Percentiles rank a stretch among this genome's conserved stretches.
Evolutionary conservation across 2,888 invertebrate species (phyloP).

Genomic region (Ormyrus rosae): DNA sequence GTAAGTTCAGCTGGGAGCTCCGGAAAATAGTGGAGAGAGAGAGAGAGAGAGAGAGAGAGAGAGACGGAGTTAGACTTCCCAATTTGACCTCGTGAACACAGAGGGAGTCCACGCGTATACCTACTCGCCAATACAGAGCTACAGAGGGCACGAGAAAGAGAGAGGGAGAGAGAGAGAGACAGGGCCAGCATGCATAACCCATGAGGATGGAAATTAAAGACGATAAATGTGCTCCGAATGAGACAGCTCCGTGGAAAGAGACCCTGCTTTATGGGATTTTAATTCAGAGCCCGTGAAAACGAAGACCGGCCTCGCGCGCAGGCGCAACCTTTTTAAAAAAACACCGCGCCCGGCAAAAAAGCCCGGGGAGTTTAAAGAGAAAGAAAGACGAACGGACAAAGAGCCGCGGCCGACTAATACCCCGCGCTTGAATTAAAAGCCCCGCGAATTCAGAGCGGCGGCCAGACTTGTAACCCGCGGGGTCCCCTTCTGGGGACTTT

Average conservation of each 20-base stretch:
- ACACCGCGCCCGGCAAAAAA: not conserved
- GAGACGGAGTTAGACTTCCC: not conserved
- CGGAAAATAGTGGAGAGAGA: not conserved
- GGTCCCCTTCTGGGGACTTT: too few species aligned
- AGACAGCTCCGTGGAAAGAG: slow-evolving; percentile 66
- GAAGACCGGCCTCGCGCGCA: slow-evolving; percentile 16
- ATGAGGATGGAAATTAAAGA: slow-evolving; percentile 74
- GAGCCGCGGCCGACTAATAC: not conserved
- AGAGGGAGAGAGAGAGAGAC: not conserved
- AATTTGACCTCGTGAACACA: slow-evolving; percentile 15
- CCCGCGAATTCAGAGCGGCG: too few species aligned
- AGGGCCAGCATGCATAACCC: slow-evolving; percentile 69
- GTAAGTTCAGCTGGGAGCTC: too few species aligned
- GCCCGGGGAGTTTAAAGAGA: slow-evolving; percentile 21
- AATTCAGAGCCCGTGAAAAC: slow-evolving; percentile 64
- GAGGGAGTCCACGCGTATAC: slow-evolving; percentile 6
- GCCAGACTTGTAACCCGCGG: too few species aligned
- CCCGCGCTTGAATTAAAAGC: too few species aligned
- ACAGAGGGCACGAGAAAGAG: slow-evolving; percentile 1
- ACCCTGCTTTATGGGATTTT: slow-evolving; percentile 70
- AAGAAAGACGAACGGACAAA: slow-evolving; percentile 4
- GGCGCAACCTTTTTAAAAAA: not conserved
- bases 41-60: not conserved
- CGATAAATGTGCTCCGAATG: slow-evolving; percentile 72
- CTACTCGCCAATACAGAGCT: slow-evolving; percentile 8